These are phyloP conservation scores for Pediacus dermestoides DNA, from an alignment of 2,888 invertebrate genomes.

Conservation along the genomic window DNA sequence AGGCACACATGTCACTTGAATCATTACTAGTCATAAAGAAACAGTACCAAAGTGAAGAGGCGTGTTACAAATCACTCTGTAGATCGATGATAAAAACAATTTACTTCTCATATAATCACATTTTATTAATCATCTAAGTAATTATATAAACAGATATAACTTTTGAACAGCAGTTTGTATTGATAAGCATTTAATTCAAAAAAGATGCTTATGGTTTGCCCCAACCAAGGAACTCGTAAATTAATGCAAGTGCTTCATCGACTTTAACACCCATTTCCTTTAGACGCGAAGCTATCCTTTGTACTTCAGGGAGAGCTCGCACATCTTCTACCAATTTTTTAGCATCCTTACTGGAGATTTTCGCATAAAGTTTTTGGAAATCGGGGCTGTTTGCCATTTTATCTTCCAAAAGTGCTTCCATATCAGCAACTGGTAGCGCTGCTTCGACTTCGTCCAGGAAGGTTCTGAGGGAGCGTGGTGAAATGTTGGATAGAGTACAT, in stretches of 20 bases:
- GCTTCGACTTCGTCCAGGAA: constrained; percentile 29
- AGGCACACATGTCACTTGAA: too few relatives aligned
- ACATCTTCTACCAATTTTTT: constrained; percentile 29
- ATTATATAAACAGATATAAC: too few relatives aligned
- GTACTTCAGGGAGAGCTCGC: constrained; percentile 26
- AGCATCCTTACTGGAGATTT: constrained; percentile 26
- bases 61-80: too few relatives aligned
- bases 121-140: too few relatives aligned
- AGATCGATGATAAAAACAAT: too few relatives aligned
- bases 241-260: constrained; percentile 18
- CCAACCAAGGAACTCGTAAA: constrained; percentile 33
- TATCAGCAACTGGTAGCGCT: constrained; percentile 25
- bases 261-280: constrained; percentile 29
- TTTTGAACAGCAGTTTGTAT: too few relatives aligned
- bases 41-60: too few relatives aligned
- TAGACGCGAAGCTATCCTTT: constrained; percentile 21
- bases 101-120: too few relatives aligned
- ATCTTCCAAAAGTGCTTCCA: constrained; percentile 24
- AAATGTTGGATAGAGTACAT: constrained; percentile 12
- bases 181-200: too few relatives aligned
- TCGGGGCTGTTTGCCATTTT: constrained; percentile 27
- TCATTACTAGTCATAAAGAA: too few relatives aligned
- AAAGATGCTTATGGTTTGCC: too few relatives aligned
- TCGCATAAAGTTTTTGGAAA: constrained; percentile 29
- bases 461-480: constrained; percentile 11